phyloP scores from a whole-genome alignment of 64 coral and sea anemone genomes.

The Stichodactyla mertensii region DNA sequence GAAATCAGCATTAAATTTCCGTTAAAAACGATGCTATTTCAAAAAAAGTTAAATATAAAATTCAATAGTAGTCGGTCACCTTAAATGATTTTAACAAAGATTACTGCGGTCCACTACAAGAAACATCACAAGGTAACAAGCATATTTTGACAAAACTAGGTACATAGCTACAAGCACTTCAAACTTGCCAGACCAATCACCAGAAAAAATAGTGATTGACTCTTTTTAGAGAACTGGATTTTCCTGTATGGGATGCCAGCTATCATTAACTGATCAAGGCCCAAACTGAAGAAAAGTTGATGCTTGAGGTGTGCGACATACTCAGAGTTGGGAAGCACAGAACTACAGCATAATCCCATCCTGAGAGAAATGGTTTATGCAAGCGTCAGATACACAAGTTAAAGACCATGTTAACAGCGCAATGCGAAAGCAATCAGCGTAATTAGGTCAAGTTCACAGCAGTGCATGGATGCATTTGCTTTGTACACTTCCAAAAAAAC shows the following conservation, averaged over 20 bases:
- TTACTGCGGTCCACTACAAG: no score
- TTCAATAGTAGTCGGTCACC: no score
- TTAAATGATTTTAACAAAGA: no score
- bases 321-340: no score
- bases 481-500: not conserved
- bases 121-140: no score
- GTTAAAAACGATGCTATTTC: no score
- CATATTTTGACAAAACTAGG: no score
- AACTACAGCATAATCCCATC: constrained; percentile 5
- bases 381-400: constrained; percentile 16
- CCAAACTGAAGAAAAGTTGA: not conserved
- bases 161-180: no score
- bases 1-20: no score
- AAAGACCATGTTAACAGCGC: not conserved
- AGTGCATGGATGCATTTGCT: not conserved
- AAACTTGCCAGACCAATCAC: not conserved
- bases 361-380: constrained; percentile 21
- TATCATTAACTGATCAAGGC: not conserved
- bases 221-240: not conserved
- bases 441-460: not conserved
- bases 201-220: not conserved
- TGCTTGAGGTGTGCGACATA: not conserved
- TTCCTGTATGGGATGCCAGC: not conserved
- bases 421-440: not conserved
- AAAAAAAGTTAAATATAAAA: no score